These are phyloP conservation scores for Gymnorhina tibicen DNA, from an alignment of 2,113 vertebrate genomes.

Conservation along the genomic window DNA sequence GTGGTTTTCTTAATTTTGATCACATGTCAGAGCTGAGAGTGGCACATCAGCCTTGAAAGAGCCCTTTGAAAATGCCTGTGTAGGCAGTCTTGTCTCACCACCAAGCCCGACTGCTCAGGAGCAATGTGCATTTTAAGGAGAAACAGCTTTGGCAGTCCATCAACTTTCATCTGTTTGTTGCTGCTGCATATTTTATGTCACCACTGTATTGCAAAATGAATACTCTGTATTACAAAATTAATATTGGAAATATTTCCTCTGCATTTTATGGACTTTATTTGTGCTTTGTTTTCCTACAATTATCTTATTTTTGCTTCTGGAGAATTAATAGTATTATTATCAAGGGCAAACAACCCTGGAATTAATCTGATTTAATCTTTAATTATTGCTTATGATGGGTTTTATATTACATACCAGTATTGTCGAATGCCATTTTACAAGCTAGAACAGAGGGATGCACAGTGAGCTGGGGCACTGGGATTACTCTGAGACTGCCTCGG, in stretches of 20 bases:
- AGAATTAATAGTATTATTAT: neutral
- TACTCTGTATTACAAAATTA: neutral
- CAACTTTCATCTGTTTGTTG: neutral
- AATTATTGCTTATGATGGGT: slow-evolving; percentile 9
- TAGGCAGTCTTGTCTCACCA: neutral
- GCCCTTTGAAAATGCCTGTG: slow-evolving; percentile 2
- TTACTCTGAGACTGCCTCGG: neutral
- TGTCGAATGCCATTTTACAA: neutral
- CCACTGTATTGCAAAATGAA: neutral
- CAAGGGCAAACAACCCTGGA: neutral
- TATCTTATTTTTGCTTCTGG: neutral
- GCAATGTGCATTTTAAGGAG: slow-evolving; percentile 13
- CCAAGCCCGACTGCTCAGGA: neutral
- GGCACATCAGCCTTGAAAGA: slow-evolving; percentile 57
- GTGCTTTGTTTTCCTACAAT: neutral
- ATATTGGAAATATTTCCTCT: neutral
- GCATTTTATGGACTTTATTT: neutral
- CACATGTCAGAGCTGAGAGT: slow-evolving; percentile 65
- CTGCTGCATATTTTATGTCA: slow-evolving; percentile 1
- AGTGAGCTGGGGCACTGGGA: neutral
- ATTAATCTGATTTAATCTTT: slow-evolving; percentile 41
- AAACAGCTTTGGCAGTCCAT: slow-evolving; percentile 11
- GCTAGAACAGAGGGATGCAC: neutral
- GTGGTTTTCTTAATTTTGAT: slow-evolving; percentile 74
- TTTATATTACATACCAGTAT: neutral